Evolutionary conservation across 35 echinoderm and acorn worm species (phyloP).

Genomic region (Anneissia japonica): DNA sequence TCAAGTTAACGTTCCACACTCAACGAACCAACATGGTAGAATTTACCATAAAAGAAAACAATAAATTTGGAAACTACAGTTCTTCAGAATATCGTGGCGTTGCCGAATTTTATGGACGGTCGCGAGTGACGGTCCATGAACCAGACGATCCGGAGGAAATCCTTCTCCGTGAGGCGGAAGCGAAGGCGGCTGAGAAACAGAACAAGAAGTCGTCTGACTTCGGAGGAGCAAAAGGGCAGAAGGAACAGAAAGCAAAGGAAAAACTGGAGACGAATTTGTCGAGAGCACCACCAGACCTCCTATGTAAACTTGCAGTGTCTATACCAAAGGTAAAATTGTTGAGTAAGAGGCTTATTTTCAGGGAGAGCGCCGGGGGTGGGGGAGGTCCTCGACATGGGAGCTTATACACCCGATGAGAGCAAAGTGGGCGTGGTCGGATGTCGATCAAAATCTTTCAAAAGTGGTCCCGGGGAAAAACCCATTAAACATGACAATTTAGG

Average conservation of each 20-base stretch:
- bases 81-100: slow-evolving; percentile 69
- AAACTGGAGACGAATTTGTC: slow-evolving; percentile 28
- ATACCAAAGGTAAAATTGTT: slow-evolving; percentile 66
- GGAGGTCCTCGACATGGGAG: too few relatives aligned
- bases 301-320: slow-evolving; percentile 77
- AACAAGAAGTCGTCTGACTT: slow-evolving; percentile 34
- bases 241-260: slow-evolving; percentile 71
- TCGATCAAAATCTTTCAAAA: too few relatives aligned
- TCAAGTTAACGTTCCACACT: slow-evolving; percentile 65
- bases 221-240: slow-evolving; percentile 32
- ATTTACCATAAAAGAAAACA: slow-evolving; percentile 50
- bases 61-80: slow-evolving; percentile 88
- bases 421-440: too few relatives aligned
- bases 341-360: too few relatives aligned
- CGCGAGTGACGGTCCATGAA: slow-evolving; percentile 50
- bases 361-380: too few relatives aligned
- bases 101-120: slow-evolving; percentile 79
- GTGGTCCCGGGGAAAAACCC: too few relatives aligned
- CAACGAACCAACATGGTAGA: slow-evolving; percentile 57
- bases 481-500: too few relatives aligned
- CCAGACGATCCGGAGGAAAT: slow-evolving; percentile 91
- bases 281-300: slow-evolving; percentile 8
- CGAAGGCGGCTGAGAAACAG: slow-evolving; percentile 70
- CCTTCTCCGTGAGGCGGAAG: slow-evolving; percentile 73
- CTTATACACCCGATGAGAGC: too few relatives aligned